Percentiles rank a stretch among this genome's conserved stretches.
These are phyloP conservation scores for Clarias gariepinus DNA, from an alignment of 2,113 vertebrate species.

Conservation along the genomic window DNA sequence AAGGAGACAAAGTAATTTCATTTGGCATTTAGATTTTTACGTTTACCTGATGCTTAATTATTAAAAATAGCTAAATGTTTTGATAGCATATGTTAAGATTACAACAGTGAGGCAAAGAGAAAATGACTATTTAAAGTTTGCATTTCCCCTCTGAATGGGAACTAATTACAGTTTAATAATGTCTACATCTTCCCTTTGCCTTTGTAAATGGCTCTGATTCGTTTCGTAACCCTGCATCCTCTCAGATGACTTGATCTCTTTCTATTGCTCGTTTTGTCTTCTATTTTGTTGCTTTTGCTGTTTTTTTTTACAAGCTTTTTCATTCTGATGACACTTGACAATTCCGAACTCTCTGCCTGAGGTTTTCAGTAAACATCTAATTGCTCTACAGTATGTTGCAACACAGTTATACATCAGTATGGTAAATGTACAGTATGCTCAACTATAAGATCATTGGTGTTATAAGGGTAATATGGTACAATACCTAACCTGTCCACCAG, in stretches of 20 bases:
- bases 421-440: not conserved
- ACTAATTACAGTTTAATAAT: conserved; percentile 25
- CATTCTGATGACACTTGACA: too few relatives aligned
- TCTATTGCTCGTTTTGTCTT: not conserved
- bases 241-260: not conserved
- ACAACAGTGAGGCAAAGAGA: not conserved
- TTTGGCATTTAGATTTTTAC: not conserved
- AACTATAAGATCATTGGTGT: not conserved
- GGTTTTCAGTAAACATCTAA: not conserved
- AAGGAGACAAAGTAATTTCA: not conserved
- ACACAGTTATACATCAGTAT: not conserved
- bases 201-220: not conserved
- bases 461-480: not conserved
- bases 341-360: not conserved
- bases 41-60: not conserved
- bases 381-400: not conserved
- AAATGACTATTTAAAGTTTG: not conserved
- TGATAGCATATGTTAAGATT: not conserved
- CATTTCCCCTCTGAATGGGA: conserved; percentile 2
- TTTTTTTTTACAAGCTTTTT: not conserved
- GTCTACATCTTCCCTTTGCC: not conserved
- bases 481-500: not conserved
- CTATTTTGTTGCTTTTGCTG: not conserved
- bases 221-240: not conserved
- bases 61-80: not conserved